phyloP scores from a whole-genome alignment of 2,888 invertebrate species.

The Drosophila mercatorum region DNA sequence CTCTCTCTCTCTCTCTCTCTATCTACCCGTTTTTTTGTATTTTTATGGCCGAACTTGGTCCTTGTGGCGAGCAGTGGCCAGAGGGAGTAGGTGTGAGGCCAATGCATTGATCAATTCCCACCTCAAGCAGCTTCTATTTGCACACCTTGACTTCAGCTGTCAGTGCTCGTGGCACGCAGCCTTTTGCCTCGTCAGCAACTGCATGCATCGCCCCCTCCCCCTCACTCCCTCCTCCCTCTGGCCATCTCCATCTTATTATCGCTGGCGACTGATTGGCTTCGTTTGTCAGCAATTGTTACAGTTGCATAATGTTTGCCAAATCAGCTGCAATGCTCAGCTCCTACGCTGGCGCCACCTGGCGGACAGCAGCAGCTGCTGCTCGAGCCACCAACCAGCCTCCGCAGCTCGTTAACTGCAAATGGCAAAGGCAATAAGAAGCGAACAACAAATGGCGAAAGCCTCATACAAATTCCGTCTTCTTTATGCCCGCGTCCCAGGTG shows the following conservation, averaged over 20 bases:
- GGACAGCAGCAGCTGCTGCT: not conserved
- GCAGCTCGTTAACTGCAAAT: constrained; percentile 17
- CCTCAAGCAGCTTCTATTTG: too few relatives aligned
- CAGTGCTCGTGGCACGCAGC: not conserved
- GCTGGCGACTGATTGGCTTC: constrained; percentile 54
- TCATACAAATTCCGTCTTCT: not conserved
- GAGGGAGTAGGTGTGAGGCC: not conserved
- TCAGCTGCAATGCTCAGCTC: constrained; percentile 45
- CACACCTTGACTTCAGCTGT: too few relatives aligned
- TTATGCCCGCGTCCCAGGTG: not conserved
- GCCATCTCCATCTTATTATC: constrained; percentile 15
- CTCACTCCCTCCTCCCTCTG: too few relatives aligned
- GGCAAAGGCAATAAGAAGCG: constrained; percentile 11
- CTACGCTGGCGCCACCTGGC: constrained; percentile 45
- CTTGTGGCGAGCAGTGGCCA: not conserved
- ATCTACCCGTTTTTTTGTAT: not conserved
- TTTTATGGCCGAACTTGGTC: constrained; percentile 20
- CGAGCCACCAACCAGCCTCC: too few relatives aligned
- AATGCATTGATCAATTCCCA: constrained; percentile 15
- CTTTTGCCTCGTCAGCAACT: constrained; percentile 9
- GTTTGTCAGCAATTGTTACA: constrained; percentile 33
- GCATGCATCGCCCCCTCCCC: not conserved
- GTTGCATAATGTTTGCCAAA: constrained; percentile 58
- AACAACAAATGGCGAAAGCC: not conserved
- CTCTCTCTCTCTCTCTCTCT: not conserved